Evolutionary conservation across 2,797 vertebrate genomes (phyloP).

Genomic region (Microhierax caerulescens): DNA sequence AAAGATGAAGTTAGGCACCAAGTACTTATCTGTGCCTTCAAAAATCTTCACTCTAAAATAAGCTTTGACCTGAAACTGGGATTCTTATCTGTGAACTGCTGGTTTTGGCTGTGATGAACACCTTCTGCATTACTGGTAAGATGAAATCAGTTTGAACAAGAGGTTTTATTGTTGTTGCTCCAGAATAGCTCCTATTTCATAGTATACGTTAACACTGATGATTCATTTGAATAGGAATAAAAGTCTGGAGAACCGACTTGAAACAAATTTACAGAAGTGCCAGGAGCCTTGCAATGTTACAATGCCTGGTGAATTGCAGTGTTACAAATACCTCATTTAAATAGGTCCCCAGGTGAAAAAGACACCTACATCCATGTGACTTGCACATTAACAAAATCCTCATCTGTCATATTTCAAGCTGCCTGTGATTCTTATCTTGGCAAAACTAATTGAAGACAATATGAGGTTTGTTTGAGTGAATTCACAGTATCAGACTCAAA

Average conservation of each 20-base stretch:
- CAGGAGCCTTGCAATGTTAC: background rate
- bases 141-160: background rate
- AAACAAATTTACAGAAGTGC: background rate
- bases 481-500: background rate
- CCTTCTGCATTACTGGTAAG: background rate
- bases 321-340: background rate
- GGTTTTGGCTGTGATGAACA: background rate
- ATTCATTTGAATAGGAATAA: background rate
- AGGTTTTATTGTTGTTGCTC: background rate
- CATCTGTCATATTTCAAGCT: background rate
- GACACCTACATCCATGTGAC: background rate
- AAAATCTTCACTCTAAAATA: background rate
- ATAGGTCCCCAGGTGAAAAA: background rate
- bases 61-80: background rate
- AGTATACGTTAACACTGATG: background rate
- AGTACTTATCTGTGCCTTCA: background rate
- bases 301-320: background rate
- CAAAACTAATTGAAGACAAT: background rate
- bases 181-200: background rate
- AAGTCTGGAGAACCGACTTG: background rate
- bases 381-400: background rate
- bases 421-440: background rate
- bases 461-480: background rate
- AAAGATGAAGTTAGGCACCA: background rate
- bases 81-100: background rate